These are phyloP conservation scores for Miniopterus natalensis DNA, from an alignment of 2,113 vertebrate genomes.

Conservation along the genomic window DNA sequence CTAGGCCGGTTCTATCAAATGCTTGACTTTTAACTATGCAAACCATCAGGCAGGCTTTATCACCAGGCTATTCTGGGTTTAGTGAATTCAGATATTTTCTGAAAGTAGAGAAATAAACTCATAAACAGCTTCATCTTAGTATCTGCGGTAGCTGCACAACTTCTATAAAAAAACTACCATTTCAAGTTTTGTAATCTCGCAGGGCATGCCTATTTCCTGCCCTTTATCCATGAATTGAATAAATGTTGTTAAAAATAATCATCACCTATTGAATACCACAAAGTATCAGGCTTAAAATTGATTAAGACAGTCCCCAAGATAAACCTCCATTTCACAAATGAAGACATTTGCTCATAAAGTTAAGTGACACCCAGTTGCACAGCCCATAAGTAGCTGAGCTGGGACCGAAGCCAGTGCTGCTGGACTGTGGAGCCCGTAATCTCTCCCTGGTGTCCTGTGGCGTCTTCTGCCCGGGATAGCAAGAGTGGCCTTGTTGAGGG, in stretches of 20 bases:
- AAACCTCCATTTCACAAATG: not conserved
- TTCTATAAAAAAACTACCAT: not conserved
- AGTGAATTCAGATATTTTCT: not conserved
- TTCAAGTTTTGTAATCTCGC: not conserved
- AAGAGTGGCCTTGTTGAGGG: not conserved
- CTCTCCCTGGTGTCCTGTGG: not conserved
- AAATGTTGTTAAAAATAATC: not conserved
- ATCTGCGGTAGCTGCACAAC: not conserved
- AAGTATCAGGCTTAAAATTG: not conserved
- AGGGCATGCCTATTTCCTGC: accelerated
- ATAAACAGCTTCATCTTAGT: not conserved
- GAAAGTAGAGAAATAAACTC: not conserved
- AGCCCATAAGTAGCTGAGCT: not conserved
- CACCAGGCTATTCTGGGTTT: not conserved
- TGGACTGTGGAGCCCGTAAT: not conserved
- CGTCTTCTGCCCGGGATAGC: accelerated
- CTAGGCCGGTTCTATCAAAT: not conserved
- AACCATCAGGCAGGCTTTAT: not conserved
- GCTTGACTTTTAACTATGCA: not conserved
- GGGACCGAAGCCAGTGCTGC: accelerated
- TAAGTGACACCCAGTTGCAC: not conserved
- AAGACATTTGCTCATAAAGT: not conserved
- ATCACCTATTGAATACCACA: not conserved
- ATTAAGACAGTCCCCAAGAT: not conserved
- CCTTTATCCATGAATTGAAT: not conserved